A percentile compares a stretch with the other conserved stretches of the same genome.
Evolutionary conservation across 2,888 invertebrate genomes (phyloP).

Genomic region (Phoenoteleia sp.): DNA sequence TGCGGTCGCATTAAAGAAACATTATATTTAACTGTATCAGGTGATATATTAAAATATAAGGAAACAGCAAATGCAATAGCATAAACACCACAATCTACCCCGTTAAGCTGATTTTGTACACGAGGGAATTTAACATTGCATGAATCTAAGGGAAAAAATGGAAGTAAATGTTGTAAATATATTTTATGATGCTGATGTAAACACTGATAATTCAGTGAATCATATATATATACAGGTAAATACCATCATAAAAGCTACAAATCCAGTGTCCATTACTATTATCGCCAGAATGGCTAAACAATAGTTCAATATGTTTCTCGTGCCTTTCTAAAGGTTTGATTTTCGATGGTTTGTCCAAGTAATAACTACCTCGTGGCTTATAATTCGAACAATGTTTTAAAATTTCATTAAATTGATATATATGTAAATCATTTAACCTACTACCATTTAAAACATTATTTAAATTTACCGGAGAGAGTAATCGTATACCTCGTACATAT

Average conservation of each 20-base stretch:
- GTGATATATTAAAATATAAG: background rate
- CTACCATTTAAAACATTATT: background rate
- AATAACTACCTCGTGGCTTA: slow-evolving; percentile 6
- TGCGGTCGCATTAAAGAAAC: slow-evolving; percentile 6
- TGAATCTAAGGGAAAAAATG: slow-evolving; percentile 1
- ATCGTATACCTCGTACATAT: too few species aligned
- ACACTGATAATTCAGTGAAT: background rate
- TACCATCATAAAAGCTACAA: slow-evolving; percentile 19
- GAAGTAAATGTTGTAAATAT: slow-evolving; percentile 8
- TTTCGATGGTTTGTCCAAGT: background rate
- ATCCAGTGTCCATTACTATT: slow-evolving; percentile 23
- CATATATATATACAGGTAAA: slow-evolving; percentile 6
- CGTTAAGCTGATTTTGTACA: slow-evolving; percentile 43
- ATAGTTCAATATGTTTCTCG: slow-evolving; percentile 22
- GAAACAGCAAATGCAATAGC: slow-evolving; percentile 36
- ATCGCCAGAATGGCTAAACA: background rate
- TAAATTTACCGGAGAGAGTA: background rate
- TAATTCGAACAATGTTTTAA: slow-evolving; percentile 1
- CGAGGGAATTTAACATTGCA: slow-evolving; percentile 10
- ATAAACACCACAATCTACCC: slow-evolving; percentile 32
- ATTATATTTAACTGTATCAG: slow-evolving; percentile 2
- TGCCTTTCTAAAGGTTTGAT: slow-evolving; percentile 1
- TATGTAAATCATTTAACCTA: slow-evolving; percentile 10
- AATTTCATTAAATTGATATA: slow-evolving; percentile 9
- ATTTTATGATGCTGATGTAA: slow-evolving; percentile 11